phyloP scores from a whole-genome alignment of 1,140 invertebrate species.

The Diabrotica virgifera region DNA sequence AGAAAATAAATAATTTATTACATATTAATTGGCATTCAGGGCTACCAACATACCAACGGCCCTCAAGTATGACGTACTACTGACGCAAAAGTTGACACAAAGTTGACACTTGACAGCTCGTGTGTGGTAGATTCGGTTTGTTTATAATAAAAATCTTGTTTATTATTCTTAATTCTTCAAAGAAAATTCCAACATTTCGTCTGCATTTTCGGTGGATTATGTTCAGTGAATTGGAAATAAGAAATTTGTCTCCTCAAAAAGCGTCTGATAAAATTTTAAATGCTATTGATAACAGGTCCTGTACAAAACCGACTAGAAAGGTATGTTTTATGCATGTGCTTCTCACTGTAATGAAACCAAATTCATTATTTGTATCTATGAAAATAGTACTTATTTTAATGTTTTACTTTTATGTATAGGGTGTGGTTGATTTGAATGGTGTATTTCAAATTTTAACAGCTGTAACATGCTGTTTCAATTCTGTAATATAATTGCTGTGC shows the following conservation, averaged over 20 bases:
- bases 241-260: slow-evolving; percentile 18
- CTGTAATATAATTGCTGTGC: no score
- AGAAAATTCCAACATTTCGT: background rate
- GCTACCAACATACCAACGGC: no score
- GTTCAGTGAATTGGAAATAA: slow-evolving; percentile 23
- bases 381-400: no score
- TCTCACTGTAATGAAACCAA: background rate
- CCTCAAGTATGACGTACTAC: background rate
- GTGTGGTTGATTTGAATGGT: background rate
- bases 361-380: background rate
- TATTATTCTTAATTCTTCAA: background rate
- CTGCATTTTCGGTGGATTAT: slow-evolving; percentile 15
- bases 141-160: background rate
- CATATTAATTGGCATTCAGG: no score
- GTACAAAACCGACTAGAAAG: slow-evolving; percentile 22
- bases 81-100: background rate
- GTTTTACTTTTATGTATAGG: background rate
- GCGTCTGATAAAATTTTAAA: slow-evolving; percentile 23
- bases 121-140: background rate
- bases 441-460: background rate
- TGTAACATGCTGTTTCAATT: background rate
- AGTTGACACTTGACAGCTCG: no score
- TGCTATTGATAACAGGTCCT: slow-evolving; percentile 26
- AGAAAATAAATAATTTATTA: no score
- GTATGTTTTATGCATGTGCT: slow-evolving; percentile 19